These are phyloP conservation scores for Lasioglossum morio DNA, from an alignment of 2,888 invertebrate genomes.

Conservation along the genomic window DNA sequence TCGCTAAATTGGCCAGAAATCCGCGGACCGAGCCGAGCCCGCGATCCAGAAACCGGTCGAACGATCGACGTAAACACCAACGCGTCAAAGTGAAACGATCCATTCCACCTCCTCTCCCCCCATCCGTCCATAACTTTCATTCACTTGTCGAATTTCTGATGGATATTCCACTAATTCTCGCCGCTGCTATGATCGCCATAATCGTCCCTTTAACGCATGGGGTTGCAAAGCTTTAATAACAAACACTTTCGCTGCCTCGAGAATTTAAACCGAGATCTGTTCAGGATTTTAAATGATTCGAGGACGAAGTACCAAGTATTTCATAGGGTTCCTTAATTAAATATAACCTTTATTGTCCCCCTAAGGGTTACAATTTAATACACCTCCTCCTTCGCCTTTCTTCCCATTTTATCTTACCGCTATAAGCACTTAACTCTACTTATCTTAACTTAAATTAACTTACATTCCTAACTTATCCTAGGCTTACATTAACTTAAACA, in stretches of 20 bases:
- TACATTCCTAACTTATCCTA: too few species aligned
- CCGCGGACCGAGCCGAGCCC: slow-evolving; percentile 13
- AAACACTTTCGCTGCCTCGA: not conserved
- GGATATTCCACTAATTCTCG: not conserved
- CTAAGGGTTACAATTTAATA: too few species aligned
- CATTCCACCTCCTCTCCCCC: not conserved
- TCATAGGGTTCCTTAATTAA: too few species aligned
- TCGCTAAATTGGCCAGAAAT: slow-evolving; percentile 57
- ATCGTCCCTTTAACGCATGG: not conserved
- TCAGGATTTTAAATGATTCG: not conserved
- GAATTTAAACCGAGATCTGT: not conserved
- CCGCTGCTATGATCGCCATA: not conserved
- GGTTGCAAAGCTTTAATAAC: not conserved
- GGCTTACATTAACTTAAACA: too few species aligned
- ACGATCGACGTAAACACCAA: not conserved
- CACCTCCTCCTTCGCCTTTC: too few species aligned
- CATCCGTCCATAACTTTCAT: not conserved
- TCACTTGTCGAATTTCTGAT: not conserved
- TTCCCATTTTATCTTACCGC: too few species aligned
- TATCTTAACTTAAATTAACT: too few species aligned
- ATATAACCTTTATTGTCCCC: too few species aligned
- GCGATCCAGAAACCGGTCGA: slow-evolving; percentile 12
- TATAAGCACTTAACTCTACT: too few species aligned
- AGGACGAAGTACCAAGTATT: not conserved
- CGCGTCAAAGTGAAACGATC: not conserved